A percentile compares a stretch with the other conserved stretches of the same genome.
Conservation (phyloP, 2,888 invertebrate species). For the Chymomyza procnemis region DNA sequence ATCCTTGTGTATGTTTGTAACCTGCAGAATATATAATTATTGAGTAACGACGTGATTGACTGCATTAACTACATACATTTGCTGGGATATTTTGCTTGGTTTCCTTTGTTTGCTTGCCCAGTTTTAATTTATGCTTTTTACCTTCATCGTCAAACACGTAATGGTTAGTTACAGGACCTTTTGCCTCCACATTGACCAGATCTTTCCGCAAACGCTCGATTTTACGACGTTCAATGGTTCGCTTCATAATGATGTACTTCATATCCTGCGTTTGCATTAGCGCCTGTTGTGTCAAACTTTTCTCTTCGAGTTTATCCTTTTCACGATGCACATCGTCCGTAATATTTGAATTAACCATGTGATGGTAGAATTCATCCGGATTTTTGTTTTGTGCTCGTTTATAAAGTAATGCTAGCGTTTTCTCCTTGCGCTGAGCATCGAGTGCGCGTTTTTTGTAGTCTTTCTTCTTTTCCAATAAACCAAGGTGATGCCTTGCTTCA, state of each 20-base stretch:
- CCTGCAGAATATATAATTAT: slow-evolving; percentile 7
- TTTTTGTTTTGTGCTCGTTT: slow-evolving; percentile 94
- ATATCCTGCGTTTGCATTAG: slow-evolving; percentile 95
- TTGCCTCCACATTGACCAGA: slow-evolving; percentile 89
- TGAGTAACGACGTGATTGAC: background rate
- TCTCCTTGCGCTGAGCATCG: slow-evolving; percentile 90
- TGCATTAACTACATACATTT: background rate
- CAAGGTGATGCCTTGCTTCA: slow-evolving; percentile 86
- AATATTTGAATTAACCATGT: slow-evolving; percentile 94
- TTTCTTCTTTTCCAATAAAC: slow-evolving; percentile 92
- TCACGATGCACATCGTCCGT: slow-evolving; percentile 84
- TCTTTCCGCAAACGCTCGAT: slow-evolving; percentile 83
- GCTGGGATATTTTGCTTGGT: slow-evolving; percentile 11
- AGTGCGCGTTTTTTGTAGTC: slow-evolving; percentile 89
- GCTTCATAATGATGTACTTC: slow-evolving; percentile 91
- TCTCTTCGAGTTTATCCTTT: slow-evolving; percentile 85
- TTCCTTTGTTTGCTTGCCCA: slow-evolving; percentile 84
- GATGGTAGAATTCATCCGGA: slow-evolving; percentile 99
- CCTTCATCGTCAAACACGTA: slow-evolving; percentile 88
- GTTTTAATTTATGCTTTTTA: slow-evolving; percentile 80
- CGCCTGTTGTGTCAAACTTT: slow-evolving; percentile 89
- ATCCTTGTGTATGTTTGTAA: slow-evolving; percentile 78
- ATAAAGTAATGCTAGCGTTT: slow-evolving; percentile 88
- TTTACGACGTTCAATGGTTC: slow-evolving; percentile 89
- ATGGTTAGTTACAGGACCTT: slow-evolving; percentile 86